A percentile compares a stretch with the other conserved stretches of the same genome.
These are phyloP conservation scores for Henricia sp. DNA, from an alignment of 53 echinoderm and acorn worm genomes.

Conservation along the genomic window DNA sequence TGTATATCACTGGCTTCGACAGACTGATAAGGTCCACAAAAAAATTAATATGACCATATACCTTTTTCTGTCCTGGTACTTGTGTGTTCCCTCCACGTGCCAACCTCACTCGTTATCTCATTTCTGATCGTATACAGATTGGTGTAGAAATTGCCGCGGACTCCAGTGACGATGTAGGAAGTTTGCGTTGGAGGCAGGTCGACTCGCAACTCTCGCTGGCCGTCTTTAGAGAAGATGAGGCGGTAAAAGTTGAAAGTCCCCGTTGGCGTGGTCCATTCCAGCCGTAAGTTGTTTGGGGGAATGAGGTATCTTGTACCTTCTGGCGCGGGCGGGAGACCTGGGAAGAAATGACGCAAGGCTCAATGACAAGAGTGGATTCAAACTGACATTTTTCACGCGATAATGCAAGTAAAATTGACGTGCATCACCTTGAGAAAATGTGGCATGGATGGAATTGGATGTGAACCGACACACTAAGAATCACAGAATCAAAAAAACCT, in stretches of 20 bases:
- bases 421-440: too few relatives aligned
- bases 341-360: neutral
- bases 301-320: neutral
- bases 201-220: constrained; percentile 3
- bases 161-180: constrained; percentile 16
- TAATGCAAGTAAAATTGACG: too few relatives aligned
- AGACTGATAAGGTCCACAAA: too few relatives aligned
- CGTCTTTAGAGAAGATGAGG: constrained; percentile 32
- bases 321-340: constrained; percentile 37
- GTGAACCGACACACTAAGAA: too few relatives aligned
- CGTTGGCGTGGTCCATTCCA: constrained; percentile 31
- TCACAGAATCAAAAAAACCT: too few relatives aligned
- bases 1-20: too few relatives aligned
- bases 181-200: constrained; percentile 36
- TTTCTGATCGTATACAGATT: constrained; percentile 27
- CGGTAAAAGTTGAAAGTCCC: constrained; percentile 30
- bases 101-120: constrained; percentile 28
- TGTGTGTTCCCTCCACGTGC: constrained; percentile 26
- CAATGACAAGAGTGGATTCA: neutral
- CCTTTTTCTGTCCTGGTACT: too few relatives aligned
- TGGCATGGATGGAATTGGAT: too few relatives aligned
- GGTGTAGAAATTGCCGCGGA: constrained; percentile 39
- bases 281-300: constrained; percentile 9
- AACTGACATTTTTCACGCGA: too few relatives aligned
- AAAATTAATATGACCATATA: too few relatives aligned